Percentiles rank a stretch among this genome's conserved stretches.
These are phyloP conservation scores for Lithobates sylvaticus DNA, from an alignment of 2,797 vertebrate species.

Conservation along the genomic window DNA sequence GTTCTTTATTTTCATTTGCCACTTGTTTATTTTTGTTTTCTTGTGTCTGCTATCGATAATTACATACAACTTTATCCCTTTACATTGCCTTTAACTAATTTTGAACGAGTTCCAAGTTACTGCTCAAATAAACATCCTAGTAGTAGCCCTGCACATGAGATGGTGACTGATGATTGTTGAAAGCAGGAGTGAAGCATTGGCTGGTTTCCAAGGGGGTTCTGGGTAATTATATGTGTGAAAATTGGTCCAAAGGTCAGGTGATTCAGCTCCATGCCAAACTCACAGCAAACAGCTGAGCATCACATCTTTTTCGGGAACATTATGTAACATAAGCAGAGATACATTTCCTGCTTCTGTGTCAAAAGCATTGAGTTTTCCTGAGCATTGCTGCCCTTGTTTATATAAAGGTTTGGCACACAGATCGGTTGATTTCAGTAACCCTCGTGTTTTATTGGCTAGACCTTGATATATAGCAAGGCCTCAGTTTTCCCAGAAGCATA, in stretches of 20 bases:
- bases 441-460: neutral
- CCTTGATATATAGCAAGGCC: neutral
- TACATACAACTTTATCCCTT: slow-evolving; percentile 1
- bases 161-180: neutral
- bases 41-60: neutral
- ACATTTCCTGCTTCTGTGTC: slow-evolving; percentile 6
- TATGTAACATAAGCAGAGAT: slow-evolving; percentile 18
- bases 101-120: slow-evolving; percentile 40
- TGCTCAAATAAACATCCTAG: slow-evolving; percentile 18
- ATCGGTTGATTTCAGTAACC: neutral
- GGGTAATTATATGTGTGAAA: slow-evolving; percentile 15
- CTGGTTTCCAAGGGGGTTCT: neutral
- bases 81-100: slow-evolving; percentile 18
- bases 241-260: slow-evolving; percentile 39
- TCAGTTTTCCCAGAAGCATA: too few relatives aligned
- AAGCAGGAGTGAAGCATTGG: slow-evolving; percentile 9
- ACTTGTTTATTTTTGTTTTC: slow-evolving; percentile 1
- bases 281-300: slow-evolving; percentile 29
- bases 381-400: neutral
- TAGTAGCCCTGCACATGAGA: neutral
- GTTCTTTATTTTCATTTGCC: neutral
- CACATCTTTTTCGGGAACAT: slow-evolving; percentile 39
- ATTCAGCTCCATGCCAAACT: slow-evolving; percentile 4
- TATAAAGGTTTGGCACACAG: neutral
- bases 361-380: neutral